phyloP scores from a whole-genome alignment of 2,797 vertebrate species.

The Lagorchestes hirsutus region DNA sequence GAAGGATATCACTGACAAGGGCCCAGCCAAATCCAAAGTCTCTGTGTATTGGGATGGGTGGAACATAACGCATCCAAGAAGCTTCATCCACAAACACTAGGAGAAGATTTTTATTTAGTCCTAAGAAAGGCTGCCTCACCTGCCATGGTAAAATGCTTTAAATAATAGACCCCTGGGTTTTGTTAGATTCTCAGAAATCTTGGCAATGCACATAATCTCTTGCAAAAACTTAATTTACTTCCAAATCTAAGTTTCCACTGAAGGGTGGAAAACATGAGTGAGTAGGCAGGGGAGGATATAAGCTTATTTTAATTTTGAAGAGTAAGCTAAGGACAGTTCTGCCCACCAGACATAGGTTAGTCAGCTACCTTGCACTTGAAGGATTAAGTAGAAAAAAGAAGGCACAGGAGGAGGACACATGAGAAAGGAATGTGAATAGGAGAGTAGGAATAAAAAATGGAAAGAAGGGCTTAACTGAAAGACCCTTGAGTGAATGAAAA shows the following conservation, averaged over 20 bases:
- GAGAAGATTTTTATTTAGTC: conserved; percentile 34
- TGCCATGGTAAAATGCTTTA: not conserved
- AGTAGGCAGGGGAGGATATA: not conserved
- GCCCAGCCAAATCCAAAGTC: conserved; percentile 93
- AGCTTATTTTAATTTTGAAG: not conserved
- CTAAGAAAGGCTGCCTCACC: not conserved
- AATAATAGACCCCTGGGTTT: not conserved
- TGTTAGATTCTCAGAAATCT: not conserved
- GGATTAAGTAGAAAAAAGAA: not conserved
- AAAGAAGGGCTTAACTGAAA: not conserved
- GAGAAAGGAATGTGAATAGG: not conserved
- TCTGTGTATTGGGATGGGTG: conserved; percentile 89
- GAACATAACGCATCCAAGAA: conserved; percentile 92
- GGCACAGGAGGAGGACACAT: not conserved
- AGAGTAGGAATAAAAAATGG: not conserved
- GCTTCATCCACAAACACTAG: conserved; percentile 91
- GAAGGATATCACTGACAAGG: conserved; percentile 92
- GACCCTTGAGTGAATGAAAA: not conserved
- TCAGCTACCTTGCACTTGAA: not conserved
- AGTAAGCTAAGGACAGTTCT: not conserved
- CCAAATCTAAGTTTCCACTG: not conserved
- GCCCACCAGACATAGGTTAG: not conserved
- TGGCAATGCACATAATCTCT: not conserved
- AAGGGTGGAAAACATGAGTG: not conserved
- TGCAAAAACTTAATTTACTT: not conserved